Conservation (phyloP, 2,888 invertebrate species). For the Andricus quercusramuli region DNA sequence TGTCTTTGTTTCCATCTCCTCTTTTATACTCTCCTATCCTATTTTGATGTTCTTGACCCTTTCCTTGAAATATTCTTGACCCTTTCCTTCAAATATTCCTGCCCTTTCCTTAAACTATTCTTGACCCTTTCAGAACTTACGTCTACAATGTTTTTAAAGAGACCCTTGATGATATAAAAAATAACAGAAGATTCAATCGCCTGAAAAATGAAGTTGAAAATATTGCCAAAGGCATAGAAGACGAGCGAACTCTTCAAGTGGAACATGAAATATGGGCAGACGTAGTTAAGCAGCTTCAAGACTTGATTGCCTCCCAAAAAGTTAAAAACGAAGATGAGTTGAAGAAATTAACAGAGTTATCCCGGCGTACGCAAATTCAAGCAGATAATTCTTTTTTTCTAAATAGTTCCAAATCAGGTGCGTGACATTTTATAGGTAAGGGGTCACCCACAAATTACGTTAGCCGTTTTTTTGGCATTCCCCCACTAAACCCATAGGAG, state of each 20-base stretch:
- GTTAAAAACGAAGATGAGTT: conserved; percentile 53
- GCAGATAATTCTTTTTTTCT: conserved; percentile 60
- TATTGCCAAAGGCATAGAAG: conserved; percentile 57
- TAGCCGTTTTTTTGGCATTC: too few relatives aligned
- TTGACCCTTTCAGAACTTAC: conserved; percentile 65
- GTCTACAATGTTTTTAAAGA: conserved; percentile 57
- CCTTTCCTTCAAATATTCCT: too few relatives aligned
- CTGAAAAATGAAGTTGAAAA: conserved; percentile 63
- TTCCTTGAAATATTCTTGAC: too few relatives aligned
- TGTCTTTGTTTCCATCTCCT: too few relatives aligned
- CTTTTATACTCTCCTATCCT: too few relatives aligned
- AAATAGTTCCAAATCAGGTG: conserved; percentile 61
- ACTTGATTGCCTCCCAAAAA: conserved; percentile 58
- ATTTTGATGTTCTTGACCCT: too few relatives aligned
- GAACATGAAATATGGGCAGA: conserved; percentile 63
- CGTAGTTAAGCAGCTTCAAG: conserved; percentile 56
- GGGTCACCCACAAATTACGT: too few relatives aligned
- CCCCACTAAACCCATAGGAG: too few relatives aligned
- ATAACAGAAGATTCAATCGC: conserved; percentile 54
- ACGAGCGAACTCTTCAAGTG: conserved; percentile 59
- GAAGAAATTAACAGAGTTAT: conserved; percentile 47
- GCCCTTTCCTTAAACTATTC: too few relatives aligned
- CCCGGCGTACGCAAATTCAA: conserved; percentile 56
- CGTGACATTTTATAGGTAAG: background rate
- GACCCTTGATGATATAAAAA: conserved; percentile 56